Percentiles rank a stretch among this genome's conserved stretches.
phyloP scores from a whole-genome alignment of 2,797 vertebrate species.

The Antrozous pallidus region DNA sequence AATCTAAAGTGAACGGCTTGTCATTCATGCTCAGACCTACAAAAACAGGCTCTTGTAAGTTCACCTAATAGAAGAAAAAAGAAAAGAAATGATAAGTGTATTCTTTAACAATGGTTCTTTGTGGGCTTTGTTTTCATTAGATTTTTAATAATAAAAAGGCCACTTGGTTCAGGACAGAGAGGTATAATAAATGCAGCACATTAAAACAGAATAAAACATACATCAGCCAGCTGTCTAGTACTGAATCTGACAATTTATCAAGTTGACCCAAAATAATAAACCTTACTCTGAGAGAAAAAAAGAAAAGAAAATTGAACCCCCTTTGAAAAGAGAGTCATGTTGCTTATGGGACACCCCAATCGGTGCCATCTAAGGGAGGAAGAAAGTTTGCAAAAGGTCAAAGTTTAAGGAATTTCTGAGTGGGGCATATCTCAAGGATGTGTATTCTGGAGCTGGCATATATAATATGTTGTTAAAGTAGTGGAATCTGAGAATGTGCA shows the following conservation, averaged over 20 bases:
- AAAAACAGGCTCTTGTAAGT: conserved; percentile 59
- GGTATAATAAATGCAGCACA: conserved; percentile 65
- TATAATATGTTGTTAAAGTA: not conserved
- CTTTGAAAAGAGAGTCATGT: not conserved
- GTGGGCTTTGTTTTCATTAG: conserved; percentile 68
- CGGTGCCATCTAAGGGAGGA: not conserved
- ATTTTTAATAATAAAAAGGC: conserved; percentile 74
- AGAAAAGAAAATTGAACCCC: not conserved
- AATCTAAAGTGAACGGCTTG: conserved; percentile 38
- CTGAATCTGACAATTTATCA: conserved; percentile 68
- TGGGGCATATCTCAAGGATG: not conserved
- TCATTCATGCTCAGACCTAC: conserved; percentile 22
- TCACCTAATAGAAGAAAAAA: conserved; percentile 16
- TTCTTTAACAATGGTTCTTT: conserved; percentile 71
- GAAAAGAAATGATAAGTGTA: conserved; percentile 60
- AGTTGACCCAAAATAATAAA: conserved; percentile 65
- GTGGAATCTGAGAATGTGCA: not conserved
- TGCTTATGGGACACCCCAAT: not conserved
- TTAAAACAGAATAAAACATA: conserved; percentile 71
- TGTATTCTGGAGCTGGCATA: not conserved
- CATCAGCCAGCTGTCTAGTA: conserved; percentile 60
- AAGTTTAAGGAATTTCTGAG: not conserved
- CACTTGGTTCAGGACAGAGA: conserved; percentile 64
- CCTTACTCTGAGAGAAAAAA: conserved; percentile 9
- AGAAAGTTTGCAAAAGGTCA: not conserved